These are phyloP conservation scores for Drosophila obscura DNA, from an alignment of 1,140 invertebrate genomes.

Conservation along the genomic window DNA sequence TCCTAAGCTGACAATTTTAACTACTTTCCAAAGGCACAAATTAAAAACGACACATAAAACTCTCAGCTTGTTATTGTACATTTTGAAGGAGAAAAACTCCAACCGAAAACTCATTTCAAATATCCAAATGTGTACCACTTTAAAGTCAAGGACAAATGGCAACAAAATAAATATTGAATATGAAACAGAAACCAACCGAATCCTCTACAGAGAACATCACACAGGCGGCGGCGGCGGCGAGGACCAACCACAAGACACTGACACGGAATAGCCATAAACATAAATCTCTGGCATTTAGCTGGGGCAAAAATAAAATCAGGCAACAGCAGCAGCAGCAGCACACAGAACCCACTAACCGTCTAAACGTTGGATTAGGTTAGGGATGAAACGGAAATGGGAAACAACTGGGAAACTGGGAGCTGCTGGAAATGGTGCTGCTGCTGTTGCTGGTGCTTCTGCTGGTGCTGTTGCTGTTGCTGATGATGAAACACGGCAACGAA, in stretches of 20 bases:
- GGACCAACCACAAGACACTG: constrained; percentile 26
- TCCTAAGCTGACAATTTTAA: no score
- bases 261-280: constrained; percentile 55
- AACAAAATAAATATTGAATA: constrained; percentile 28
- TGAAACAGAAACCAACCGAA: constrained; percentile 8
- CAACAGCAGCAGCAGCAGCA: constrained; percentile 12
- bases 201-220: constrained; percentile 5
- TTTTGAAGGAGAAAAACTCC: no score
- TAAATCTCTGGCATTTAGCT: constrained; percentile 72
- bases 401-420: constrained; percentile 2
- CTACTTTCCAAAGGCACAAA: background rate
- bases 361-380: constrained; percentile 49
- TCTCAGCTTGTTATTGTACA: no score
- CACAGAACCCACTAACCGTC: constrained; percentile 44
- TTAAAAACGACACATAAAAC: no score
- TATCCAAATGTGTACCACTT: background rate
- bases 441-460: background rate
- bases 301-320: constrained; percentile 59
- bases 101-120: background rate
- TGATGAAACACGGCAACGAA: constrained; percentile 68
- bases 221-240: background rate
- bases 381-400: constrained; percentile 9
- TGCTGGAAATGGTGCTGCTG: background rate
- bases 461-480: background rate
- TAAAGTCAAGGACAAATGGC: constrained; percentile 18